A percentile compares a stretch with the other conserved stretches of the same genome.
Conservation (phyloP, 1,140 invertebrate species). For the Lepidurus couesii region DNA sequence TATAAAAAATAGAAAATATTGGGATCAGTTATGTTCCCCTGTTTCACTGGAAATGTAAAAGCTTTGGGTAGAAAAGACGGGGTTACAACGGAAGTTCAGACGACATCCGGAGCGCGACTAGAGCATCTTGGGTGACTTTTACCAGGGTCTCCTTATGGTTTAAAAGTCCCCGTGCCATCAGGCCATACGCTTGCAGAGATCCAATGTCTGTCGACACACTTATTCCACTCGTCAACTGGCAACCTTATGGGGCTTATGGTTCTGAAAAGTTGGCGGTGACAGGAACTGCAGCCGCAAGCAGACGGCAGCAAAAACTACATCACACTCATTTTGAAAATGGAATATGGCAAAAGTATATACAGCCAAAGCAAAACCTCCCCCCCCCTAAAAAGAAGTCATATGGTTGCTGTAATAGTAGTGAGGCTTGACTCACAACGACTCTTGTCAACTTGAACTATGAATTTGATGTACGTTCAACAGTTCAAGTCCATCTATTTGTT, state of each 20-base stretch:
- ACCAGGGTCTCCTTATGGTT: slow-evolving; percentile 18
- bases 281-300: not conserved
- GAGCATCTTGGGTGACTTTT: slow-evolving; percentile 18
- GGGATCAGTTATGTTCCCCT: not conserved
- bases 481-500: not conserved
- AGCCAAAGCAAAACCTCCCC: not conserved
- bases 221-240: slow-evolving; percentile 7
- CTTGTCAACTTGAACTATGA: not conserved
- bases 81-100: slow-evolving; percentile 21
- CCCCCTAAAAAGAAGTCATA: not conserved
- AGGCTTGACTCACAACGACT: slow-evolving; percentile 1
- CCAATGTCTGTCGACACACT: slow-evolving; percentile 14
- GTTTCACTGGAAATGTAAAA: not conserved
- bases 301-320: not conserved
- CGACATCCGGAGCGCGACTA: not conserved
- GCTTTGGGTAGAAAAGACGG: not conserved
- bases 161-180: slow-evolving; percentile 9
- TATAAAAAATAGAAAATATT: not conserved
- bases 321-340: not conserved
- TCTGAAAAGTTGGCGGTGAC: slow-evolving; percentile 18
- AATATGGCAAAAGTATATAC: not conserved
- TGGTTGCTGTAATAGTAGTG: not conserved
- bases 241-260: slow-evolving; percentile 8
- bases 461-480: not conserved
- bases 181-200: not conserved